Percentiles rank a stretch among this genome's conserved stretches.
Evolutionary conservation across 2,797 vertebrate genomes (phyloP).

Genomic region (Mionectes olivaceus): DNA sequence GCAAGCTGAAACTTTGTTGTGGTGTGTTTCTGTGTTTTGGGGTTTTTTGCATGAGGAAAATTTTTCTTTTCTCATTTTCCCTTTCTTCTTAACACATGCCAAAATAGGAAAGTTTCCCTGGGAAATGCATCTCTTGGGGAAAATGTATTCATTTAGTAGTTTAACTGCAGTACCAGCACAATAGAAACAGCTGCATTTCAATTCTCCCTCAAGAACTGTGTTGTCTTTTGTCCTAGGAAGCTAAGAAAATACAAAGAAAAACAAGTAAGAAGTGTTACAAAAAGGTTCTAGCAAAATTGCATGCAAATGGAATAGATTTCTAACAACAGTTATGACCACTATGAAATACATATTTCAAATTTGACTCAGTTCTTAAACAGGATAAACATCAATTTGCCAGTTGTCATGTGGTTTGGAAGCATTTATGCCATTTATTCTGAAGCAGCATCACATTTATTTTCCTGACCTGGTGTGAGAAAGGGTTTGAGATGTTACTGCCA

Average conservation of each 20-base stretch:
- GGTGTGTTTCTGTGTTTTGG: too few species aligned
- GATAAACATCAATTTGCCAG: constrained; percentile 33
- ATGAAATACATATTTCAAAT: constrained; percentile 30
- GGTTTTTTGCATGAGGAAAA: background rate
- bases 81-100: background rate
- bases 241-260: background rate
- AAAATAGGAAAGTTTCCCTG: background rate
- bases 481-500: constrained; percentile 34
- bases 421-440: constrained; percentile 29
- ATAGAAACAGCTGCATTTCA: constrained; percentile 44
- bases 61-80: background rate
- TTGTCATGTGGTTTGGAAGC: background rate
- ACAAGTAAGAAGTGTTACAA: background rate
- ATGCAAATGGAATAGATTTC: constrained; percentile 9
- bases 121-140: constrained; percentile 9
- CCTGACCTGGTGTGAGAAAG: constrained; percentile 20
- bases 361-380: background rate
- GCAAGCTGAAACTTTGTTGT: background rate
- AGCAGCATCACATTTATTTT: constrained; percentile 43
- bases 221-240: constrained; percentile 15
- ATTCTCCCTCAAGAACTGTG: constrained; percentile 17
- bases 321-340: background rate
- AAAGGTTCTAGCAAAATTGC: background rate
- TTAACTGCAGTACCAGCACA: constrained; percentile 26
- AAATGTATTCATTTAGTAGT: constrained; percentile 6